phyloP scores from a whole-genome alignment of 30 jellyfish, hydroid and myxozoan species.

The Catostylus mosaicus region DNA sequence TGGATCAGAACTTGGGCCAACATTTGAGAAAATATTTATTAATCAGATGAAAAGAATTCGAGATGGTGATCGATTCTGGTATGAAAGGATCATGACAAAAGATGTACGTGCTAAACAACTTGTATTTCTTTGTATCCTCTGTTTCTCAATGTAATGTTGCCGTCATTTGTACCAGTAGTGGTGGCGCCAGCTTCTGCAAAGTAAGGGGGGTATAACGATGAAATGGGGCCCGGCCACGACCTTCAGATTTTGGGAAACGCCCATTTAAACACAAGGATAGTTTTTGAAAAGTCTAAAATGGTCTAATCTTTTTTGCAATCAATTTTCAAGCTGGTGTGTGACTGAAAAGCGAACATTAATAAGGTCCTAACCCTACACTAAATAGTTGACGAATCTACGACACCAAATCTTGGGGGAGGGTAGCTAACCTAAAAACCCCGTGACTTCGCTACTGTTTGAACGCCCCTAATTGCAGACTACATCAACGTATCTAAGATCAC shows the following conservation, averaged over 20 bases:
- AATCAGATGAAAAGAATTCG: slow-evolving; percentile 70
- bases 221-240: not conserved
- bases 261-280: not conserved
- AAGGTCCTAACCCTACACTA: too few species aligned
- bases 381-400: too few species aligned
- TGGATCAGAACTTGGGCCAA: slow-evolving; percentile 88
- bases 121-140: not conserved
- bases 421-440: too few species aligned
- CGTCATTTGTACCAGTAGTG: not conserved
- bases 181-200: not conserved
- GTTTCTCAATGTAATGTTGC: not conserved
- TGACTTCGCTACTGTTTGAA: too few species aligned
- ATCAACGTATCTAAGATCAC: too few species aligned
- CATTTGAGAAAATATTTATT: slow-evolving; percentile 68
- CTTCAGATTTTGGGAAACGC: not conserved
- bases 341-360: too few species aligned
- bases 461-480: too few species aligned
- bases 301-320: too few species aligned
- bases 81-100: slow-evolving; percentile 51
- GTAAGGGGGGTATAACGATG: too few species aligned
- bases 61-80: slow-evolving; percentile 95
- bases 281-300: not conserved
- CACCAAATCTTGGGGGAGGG: too few species aligned
- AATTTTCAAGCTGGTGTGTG: too few species aligned
- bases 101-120: slow-evolving; percentile 41